Conservation (phyloP, 2,113 vertebrate species). For the Mastomys natalensis region DNA sequence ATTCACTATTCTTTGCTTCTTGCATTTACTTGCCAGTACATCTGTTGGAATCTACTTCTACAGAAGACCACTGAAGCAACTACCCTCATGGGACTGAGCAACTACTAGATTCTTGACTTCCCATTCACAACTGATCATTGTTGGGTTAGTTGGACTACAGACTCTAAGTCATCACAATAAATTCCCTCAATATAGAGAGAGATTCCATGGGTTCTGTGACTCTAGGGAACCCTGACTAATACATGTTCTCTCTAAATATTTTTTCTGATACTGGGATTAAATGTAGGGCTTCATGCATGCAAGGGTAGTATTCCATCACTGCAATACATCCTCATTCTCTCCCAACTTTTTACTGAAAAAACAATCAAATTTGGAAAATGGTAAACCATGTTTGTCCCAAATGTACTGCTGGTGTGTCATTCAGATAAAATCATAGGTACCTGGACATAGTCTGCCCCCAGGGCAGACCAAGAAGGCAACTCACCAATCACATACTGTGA, state of each 20-base stretch:
- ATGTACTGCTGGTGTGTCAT: background rate
- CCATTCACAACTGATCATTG: no score
- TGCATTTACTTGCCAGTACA: no score
- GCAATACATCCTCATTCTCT: background rate
- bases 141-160: no score
- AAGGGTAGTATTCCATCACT: background rate
- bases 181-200: no score
- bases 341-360: background rate
- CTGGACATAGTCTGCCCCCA: background rate
- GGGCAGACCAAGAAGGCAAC: background rate
- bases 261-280: background rate
- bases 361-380: background rate
- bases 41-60: no score
- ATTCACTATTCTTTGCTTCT: no score
- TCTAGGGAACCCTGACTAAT: no score
- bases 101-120: no score
- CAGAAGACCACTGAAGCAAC: no score
- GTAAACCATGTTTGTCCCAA: background rate
- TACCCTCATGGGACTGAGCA: no score
- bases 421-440: background rate
- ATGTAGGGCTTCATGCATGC: background rate
- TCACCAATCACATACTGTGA: background rate
- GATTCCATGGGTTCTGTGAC: no score
- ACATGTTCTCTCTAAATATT: background rate
- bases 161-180: no score